Evolutionary conservation across 2,113 vertebrate species (phyloP), one percentile per base, ranked within the genome.

Genomic region (Ochotona curzoniae): DNA sequence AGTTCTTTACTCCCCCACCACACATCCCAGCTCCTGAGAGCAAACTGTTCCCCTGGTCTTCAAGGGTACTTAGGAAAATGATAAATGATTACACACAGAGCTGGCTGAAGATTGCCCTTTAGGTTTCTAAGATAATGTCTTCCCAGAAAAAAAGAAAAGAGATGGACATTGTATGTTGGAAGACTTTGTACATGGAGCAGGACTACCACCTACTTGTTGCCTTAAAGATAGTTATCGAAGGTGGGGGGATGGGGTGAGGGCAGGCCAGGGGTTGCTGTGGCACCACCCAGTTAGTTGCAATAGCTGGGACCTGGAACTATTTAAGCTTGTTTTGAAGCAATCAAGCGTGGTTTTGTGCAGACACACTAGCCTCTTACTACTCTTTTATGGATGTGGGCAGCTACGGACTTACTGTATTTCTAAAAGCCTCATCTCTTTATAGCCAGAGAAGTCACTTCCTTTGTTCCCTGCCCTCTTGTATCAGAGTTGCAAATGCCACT

Each of bases 341-440:
- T 89, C 35, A 81, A 83, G 28, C 2, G n/a, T 86, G 49, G 38
- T 94, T 93, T 94, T 60, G 7, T 75, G 64, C 67, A 93, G 80
- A 25, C 32, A 57, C 85, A 35, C 25, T 94, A 64, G 17, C 83
- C 25, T 70, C n/a, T 88, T 83, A 6, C 69, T 51, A 47, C 12
- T 93, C 49, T 57, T 91, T 32, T 1, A n/a, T 30, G 85, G 44
- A 90, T 35, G 57, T 89, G 12, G 35, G 21, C 28, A 74, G 44
- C 47, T 85, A 26, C 64, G 44, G 21, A 82, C 54, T 70, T 35
- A 84, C 18, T 64, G 1, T 78, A 92, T 79, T 89, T 96, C 73
- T 95, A 83, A 96, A 97, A 95, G 51, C 67, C 73, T 84, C 1
- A 63, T 76, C 38, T 93, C 92, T 96, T 95, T 81, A 87, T 69